A percentile compares a stretch with the other conserved stretches of the same genome.
phyloP scores from a whole-genome alignment of 2,888 invertebrate genomes.

The Stenotaenia linearis region DNA sequence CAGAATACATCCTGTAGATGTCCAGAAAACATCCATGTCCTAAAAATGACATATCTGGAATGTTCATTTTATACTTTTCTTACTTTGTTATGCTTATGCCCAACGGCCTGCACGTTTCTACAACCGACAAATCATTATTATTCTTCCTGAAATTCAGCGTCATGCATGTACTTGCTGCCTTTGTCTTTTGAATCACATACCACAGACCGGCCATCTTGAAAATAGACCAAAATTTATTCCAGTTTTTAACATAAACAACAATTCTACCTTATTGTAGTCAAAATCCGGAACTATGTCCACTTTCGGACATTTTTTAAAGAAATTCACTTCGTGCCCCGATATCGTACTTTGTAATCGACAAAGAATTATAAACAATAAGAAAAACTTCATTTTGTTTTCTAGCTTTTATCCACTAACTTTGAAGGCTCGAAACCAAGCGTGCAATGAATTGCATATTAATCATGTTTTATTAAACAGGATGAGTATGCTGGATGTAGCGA shows the following conservation, averaged over 20 bases:
- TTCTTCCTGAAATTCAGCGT: conserved; percentile 43
- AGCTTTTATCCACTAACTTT: no score
- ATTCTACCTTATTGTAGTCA: background rate
- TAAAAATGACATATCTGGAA: no score
- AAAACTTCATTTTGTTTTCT: no score
- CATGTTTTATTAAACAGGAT: no score
- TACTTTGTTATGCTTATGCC: background rate
- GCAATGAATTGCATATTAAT: no score
- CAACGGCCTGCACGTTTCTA: background rate
- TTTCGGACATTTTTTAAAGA: background rate
- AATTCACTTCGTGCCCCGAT: background rate
- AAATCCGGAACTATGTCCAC: background rate
- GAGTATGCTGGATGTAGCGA: no score
- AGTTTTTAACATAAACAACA: background rate
- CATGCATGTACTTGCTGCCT: conserved; percentile 71
- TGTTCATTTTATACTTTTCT: background rate
- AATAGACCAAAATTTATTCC: conserved; percentile 37
- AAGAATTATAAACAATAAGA: no score
- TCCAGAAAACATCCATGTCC: no score
- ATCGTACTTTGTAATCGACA: no score
- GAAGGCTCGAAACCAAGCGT: no score
- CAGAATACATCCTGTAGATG: no score
- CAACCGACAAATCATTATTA: background rate
- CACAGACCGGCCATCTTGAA: conserved; percentile 71
- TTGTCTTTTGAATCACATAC: conserved; percentile 77